Evolutionary conservation across 1,140 invertebrate species (phyloP).

Genomic region (Trichonephila inaurata): DNA sequence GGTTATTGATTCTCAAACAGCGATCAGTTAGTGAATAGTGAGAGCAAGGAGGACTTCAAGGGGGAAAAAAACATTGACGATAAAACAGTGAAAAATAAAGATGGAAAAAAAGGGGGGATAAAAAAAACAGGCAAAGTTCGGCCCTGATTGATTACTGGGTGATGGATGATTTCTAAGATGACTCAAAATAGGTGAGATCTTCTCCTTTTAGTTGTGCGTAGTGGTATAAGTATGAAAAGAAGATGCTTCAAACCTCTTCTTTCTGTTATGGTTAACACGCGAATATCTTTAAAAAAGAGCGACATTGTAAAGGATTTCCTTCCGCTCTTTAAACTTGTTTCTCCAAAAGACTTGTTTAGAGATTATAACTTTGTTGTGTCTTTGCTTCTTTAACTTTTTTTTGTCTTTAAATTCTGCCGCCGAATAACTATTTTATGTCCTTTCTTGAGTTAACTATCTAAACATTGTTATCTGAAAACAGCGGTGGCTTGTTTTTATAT

Average conservation of each 20-base stretch:
- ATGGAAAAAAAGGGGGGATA: background rate
- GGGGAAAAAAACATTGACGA: background rate
- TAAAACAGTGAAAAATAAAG: background rate
- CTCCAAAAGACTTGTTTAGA: no score
- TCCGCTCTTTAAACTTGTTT: no score
- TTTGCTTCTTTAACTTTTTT: no score
- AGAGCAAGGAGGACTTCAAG: background rate
- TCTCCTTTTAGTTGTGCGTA: background rate
- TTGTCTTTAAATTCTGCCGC: no score
- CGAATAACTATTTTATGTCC: no score
- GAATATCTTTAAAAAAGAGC: no score
- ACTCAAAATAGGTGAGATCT: slow-evolving; percentile 38
- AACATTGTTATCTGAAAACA: no score
- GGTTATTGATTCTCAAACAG: slow-evolving; percentile 57
- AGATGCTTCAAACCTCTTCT: background rate
- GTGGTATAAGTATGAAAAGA: background rate
- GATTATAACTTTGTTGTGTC: no score
- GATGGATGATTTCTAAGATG: slow-evolving; percentile 41
- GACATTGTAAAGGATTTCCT: no score
- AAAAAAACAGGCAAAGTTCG: background rate
- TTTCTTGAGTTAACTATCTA: no score
- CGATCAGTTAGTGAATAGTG: slow-evolving; percentile 37
- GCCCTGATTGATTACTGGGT: slow-evolving; percentile 39
- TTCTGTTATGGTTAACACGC: no score
- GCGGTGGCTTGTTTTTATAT: no score